phyloP scores from a whole-genome alignment of 1,140 invertebrate species.

The Ooceraea biroi region DNA sequence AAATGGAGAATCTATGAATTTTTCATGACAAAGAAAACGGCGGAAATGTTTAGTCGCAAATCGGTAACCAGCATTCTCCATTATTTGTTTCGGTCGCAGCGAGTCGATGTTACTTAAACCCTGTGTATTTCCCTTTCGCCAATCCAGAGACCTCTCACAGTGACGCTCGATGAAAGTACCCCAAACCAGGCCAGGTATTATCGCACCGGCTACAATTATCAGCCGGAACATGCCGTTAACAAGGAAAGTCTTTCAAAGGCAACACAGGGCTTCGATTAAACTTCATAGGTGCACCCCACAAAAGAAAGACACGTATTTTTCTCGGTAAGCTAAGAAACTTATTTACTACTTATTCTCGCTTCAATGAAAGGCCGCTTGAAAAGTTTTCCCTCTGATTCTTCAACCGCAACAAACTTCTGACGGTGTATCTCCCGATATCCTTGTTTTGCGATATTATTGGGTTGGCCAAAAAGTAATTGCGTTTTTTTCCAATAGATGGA shows the following conservation, averaged over 20 bases:
- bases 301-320: slow-evolving; percentile 46
- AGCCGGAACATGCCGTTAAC: slow-evolving; percentile 59
- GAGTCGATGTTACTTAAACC: not conserved
- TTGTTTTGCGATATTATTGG: too few relatives aligned
- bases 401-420: slow-evolving; percentile 17
- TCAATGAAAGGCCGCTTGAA: slow-evolving; percentile 19
- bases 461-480: too few relatives aligned
- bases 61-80: not conserved
- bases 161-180: slow-evolving; percentile 34
- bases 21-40: not conserved
- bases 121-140: slow-evolving; percentile 31
- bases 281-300: slow-evolving; percentile 46
- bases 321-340: slow-evolving; percentile 45
- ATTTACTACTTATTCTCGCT: slow-evolving; percentile 39
- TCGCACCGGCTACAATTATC: slow-evolving; percentile 52
- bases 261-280: slow-evolving; percentile 62
- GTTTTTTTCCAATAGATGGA: too few relatives aligned
- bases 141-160: slow-evolving; percentile 10
- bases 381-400: slow-evolving; percentile 12
- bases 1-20: slow-evolving; percentile 12
- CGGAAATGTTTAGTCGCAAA: not conserved
- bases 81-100: slow-evolving; percentile 16
- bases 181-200: slow-evolving; percentile 40
- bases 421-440: not conserved
- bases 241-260: slow-evolving; percentile 63